A percentile compares a stretch with the other conserved stretches of the same genome.
phyloP scores from a whole-genome alignment of 2,797 vertebrate genomes.

The Oophaga sylvatica region DNA sequence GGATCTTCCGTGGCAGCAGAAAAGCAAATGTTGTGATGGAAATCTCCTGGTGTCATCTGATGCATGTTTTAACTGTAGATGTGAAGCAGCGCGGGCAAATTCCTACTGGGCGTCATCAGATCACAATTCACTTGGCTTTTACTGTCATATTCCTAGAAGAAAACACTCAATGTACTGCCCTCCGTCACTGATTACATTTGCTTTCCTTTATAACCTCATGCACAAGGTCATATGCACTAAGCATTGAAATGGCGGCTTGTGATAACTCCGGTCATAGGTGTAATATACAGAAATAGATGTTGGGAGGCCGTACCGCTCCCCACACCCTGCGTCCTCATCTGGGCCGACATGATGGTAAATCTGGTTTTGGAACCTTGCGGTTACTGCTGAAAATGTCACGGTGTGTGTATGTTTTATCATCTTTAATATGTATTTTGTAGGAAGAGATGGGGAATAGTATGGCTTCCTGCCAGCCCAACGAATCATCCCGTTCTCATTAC shows the following conservation, averaged over 20 bases:
- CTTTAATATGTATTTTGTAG: background rate
- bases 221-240: background rate
- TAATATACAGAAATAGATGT: background rate
- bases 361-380: background rate
- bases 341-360: background rate
- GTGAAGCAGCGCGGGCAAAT: background rate
- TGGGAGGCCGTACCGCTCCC: background rate
- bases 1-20: background rate
- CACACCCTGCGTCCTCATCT: background rate
- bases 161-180: background rate
- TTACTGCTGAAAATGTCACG: no score
- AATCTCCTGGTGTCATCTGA: background rate
- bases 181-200: no score
- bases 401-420: no score
- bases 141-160: background rate
- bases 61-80: background rate
- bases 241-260: background rate
- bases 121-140: background rate
- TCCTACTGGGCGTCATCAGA: background rate
- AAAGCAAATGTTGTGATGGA: background rate
- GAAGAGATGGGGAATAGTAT: background rate
- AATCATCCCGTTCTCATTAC: background rate
- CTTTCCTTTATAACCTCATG: background rate
- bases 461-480: background rate
- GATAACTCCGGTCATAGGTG: background rate